Percentiles rank a stretch among this genome's conserved stretches.
Conservation (phyloP, 2,888 invertebrate species). For the Lithosia quadra region DNA sequence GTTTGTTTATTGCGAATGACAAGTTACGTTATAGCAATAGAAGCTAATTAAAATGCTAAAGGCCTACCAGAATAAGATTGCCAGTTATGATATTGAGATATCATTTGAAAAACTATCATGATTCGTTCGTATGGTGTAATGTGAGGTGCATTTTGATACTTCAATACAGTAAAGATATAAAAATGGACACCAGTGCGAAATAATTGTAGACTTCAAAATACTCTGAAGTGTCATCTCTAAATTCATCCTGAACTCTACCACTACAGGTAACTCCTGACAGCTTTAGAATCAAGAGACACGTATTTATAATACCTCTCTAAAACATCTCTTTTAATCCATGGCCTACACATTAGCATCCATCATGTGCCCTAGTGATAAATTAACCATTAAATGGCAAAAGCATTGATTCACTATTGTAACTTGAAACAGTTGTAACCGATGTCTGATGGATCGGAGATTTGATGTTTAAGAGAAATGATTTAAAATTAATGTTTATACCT, state of each 20-base stretch:
- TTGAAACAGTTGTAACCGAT: neutral
- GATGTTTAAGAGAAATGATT: neutral
- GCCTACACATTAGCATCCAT: neutral
- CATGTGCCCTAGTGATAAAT: neutral
- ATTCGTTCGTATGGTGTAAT: slow-evolving; percentile 26
- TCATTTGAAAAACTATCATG: slow-evolving; percentile 42
- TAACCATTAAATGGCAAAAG: neutral
- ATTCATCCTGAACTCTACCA: too few relatives aligned
- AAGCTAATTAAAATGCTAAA: slow-evolving; percentile 46
- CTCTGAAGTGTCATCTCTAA: too few relatives aligned
- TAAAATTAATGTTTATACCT: neutral
- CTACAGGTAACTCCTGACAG: too few relatives aligned
- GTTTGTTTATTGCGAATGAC: slow-evolving; percentile 6
- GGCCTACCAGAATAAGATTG: slow-evolving; percentile 47
- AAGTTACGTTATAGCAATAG: slow-evolving; percentile 32
- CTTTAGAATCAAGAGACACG: too few relatives aligned
- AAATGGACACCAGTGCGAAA: neutral
- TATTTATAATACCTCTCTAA: too few relatives aligned
- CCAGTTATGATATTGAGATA: slow-evolving; percentile 39
- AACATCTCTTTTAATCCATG: neutral
- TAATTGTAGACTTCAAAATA: neutral
- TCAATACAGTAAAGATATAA: slow-evolving; percentile 3
- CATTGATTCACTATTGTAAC: neutral
- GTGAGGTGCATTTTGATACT: slow-evolving; percentile 36
- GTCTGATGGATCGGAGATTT: too few relatives aligned